These are phyloP conservation scores for Miltochrista miniata DNA, from an alignment of 2,888 invertebrate genomes.

Conservation along the genomic window DNA sequence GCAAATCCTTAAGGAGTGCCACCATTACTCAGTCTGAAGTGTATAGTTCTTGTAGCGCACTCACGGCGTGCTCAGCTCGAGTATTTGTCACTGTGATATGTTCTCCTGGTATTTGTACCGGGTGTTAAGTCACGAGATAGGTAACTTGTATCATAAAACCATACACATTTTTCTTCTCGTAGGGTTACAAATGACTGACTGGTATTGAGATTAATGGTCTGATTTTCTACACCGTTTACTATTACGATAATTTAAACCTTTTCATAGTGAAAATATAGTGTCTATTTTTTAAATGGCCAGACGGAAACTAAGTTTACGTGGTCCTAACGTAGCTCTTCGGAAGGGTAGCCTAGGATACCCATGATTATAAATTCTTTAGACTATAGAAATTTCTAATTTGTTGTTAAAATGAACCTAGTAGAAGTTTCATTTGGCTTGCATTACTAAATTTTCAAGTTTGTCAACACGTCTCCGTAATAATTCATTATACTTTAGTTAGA, in stretches of 20 bases:
- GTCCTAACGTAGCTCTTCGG: no score
- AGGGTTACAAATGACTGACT: no score
- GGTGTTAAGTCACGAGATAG: background rate
- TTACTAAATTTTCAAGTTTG: constrained; percentile 39
- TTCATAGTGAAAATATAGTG: no score
- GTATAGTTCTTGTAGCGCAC: constrained; percentile 16
- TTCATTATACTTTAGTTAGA: constrained; percentile 36
- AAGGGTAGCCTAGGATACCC: no score
- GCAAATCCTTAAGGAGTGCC: constrained; percentile 29
- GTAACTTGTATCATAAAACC: background rate
- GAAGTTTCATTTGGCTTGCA: constrained; percentile 16
- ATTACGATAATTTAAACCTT: no score
- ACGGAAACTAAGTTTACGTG: no score
- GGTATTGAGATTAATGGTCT: no score
- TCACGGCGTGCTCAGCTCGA: constrained; percentile 11
- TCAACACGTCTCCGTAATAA: constrained; percentile 27
- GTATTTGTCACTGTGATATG: constrained; percentile 28
- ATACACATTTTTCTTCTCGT: no score
- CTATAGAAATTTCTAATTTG: background rate
- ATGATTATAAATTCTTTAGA: no score
- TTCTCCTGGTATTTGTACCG: constrained; percentile 11
- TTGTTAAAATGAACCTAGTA: background rate
- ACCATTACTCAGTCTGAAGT: constrained; percentile 23
- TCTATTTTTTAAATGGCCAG: no score
- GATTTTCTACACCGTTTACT: no score